A percentile compares a stretch with the other conserved stretches of the same genome.
These are phyloP conservation scores for Aphodius granarius DNA, from an alignment of 2,888 invertebrate genomes.

Conservation along the genomic window DNA sequence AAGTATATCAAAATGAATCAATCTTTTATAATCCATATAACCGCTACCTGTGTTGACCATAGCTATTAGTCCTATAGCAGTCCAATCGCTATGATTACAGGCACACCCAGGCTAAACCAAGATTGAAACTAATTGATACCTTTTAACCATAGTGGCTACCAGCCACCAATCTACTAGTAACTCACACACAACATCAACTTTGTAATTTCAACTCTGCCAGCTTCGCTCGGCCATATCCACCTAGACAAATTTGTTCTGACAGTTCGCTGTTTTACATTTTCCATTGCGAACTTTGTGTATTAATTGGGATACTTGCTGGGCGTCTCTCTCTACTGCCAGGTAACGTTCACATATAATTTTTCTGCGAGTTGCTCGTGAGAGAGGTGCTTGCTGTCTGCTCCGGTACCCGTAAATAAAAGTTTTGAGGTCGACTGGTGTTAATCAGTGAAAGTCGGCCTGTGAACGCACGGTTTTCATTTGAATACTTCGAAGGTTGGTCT, in stretches of 20 bases:
- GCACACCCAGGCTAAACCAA: not conserved
- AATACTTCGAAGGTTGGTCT: conserved; percentile 26
- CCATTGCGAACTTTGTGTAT: not conserved
- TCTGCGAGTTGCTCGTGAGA: not conserved
- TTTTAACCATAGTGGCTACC: not conserved
- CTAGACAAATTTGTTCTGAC: not conserved
- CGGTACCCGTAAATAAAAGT: conserved; percentile 7
- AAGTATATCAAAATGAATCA: too few species aligned
- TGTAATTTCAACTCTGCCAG: not conserved
- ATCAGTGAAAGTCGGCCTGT: conserved; percentile 27
- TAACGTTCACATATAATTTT: not conserved
- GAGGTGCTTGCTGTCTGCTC: conserved; percentile 7
- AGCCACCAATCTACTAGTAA: not conserved
- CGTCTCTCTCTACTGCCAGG: not conserved
- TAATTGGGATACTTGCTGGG: not conserved
- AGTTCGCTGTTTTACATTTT: not conserved
- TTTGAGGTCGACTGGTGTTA: conserved; percentile 23
- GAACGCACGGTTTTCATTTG: conserved; percentile 19
- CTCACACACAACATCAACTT: not conserved
- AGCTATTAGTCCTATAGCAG: not conserved
- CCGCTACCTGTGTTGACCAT: not conserved
- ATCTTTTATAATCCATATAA: too few species aligned
- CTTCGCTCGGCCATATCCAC: not conserved
- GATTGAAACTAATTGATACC: not conserved
- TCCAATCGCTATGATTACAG: not conserved